Percentiles rank a stretch among this genome's conserved stretches.
Conservation (phyloP, 1,140 invertebrate genomes). For the Leguminivora glycinivorella region DNA sequence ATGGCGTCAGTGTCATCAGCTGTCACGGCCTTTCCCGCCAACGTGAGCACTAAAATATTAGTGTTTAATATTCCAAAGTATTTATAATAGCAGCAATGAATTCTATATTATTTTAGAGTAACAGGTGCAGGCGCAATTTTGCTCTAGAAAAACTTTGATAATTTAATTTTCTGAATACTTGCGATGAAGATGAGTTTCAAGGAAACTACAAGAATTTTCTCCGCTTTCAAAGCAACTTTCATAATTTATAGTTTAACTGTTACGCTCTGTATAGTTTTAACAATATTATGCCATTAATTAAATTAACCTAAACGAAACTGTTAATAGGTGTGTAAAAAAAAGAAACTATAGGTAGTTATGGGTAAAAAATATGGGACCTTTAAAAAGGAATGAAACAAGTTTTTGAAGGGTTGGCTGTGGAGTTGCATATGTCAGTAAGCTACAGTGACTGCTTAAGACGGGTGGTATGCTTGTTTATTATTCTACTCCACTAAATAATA, state of each 20-base stretch:
- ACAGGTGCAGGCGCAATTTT: not conserved
- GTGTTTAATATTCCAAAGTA: not conserved
- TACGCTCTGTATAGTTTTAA: not conserved
- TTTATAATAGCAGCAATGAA: not conserved
- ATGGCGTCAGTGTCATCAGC: constrained; percentile 17
- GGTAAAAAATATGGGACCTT: no score
- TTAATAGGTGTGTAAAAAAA: no score
- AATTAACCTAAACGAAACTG: not conserved
- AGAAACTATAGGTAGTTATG: no score
- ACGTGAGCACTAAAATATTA: not conserved
- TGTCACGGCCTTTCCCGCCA: constrained; percentile 19
- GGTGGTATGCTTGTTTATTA: no score
- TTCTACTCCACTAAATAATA: not conserved
- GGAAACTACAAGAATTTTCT: not conserved
- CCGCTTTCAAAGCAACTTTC: not conserved
- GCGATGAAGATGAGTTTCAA: not conserved
- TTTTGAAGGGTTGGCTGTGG: no score
- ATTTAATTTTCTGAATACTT: not conserved
- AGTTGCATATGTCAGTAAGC: no score
- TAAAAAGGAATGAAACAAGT: no score
- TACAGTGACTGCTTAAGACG: no score
- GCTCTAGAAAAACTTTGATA: not conserved
- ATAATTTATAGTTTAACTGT: not conserved
- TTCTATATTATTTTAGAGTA: not conserved
- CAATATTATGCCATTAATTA: not conserved